These are phyloP conservation scores for Cotesia typhae DNA, from an alignment of 1,140 invertebrate species.

Conservation along the genomic window DNA sequence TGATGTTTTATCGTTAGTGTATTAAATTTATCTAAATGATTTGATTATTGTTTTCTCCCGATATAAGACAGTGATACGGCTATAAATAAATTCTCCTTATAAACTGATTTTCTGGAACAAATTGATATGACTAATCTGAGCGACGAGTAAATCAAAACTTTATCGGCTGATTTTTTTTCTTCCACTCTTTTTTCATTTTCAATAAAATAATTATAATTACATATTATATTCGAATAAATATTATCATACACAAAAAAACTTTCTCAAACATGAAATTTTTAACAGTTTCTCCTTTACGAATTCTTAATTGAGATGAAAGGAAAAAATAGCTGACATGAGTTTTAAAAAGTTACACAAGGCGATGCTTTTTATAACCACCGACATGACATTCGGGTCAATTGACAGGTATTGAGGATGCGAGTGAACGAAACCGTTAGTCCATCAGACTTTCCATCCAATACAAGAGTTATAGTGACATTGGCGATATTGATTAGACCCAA, in stretches of 20 bases:
- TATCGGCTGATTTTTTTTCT: background rate
- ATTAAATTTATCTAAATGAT: conserved; percentile 8
- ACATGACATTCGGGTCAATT: conserved; percentile 20
- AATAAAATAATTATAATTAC: no score
- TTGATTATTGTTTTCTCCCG: background rate
- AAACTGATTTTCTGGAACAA: conserved; percentile 22
- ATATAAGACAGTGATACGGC: background rate
- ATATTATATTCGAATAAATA: no score
- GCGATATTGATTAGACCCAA: conserved; percentile 20
- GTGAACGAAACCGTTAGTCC: background rate
- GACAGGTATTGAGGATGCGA: conserved; percentile 17
- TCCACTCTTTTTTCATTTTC: background rate
- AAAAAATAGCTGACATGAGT: no score
- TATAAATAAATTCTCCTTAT: background rate
- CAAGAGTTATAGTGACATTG: conserved; percentile 12
- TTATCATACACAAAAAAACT: no score
- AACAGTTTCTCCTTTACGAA: no score
- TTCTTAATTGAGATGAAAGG: no score
- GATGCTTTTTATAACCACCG: conserved; percentile 1
- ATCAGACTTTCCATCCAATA: conserved; percentile 12
- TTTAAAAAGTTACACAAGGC: background rate
- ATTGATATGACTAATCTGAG: conserved; percentile 6
- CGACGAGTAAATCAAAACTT: background rate
- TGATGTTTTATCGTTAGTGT: background rate
- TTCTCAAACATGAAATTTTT: no score